Evolutionary conservation across 1,140 invertebrate species (phyloP).

Genomic region (Nasonia vitripennis): DNA sequence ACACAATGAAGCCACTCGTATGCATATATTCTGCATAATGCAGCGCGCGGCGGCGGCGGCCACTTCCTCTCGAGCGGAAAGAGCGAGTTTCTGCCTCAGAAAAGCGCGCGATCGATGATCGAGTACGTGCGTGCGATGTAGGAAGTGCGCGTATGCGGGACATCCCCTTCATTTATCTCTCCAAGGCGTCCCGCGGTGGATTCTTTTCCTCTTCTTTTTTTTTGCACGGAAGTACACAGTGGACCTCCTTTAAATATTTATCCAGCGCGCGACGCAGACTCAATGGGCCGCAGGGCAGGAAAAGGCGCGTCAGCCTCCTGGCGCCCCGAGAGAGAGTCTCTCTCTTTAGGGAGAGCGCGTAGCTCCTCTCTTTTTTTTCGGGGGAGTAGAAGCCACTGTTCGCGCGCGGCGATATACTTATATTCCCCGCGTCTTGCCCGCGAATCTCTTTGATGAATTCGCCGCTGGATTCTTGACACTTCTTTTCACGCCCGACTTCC

Average conservation of each 20-base stretch:
- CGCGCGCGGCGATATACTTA: not conserved
- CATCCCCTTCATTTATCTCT: not conserved
- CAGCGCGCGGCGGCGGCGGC: not conserved
- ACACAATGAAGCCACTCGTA: not conserved
- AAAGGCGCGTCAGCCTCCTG: slow-evolving; percentile 23
- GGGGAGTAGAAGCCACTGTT: not conserved
- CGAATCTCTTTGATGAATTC: slow-evolving; percentile 32
- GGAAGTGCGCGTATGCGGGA: slow-evolving; percentile 16
- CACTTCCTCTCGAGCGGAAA: not conserved
- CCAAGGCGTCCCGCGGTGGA: not conserved
- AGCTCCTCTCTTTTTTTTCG: not conserved
- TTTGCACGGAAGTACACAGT: not conserved
- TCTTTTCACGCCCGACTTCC: slow-evolving; percentile 24
- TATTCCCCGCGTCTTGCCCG: not conserved
- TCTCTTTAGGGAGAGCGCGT: not conserved
- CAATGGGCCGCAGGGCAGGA: slow-evolving; percentile 28
- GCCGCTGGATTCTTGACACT: slow-evolving; percentile 6
- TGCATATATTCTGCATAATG: slow-evolving; percentile 36
- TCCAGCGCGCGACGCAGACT: not conserved
- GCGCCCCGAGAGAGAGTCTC: not conserved
- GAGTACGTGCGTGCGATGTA: slow-evolving; percentile 2
- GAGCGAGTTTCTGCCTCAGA: not conserved
- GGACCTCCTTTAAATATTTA: slow-evolving; percentile 48
- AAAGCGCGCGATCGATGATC: slow-evolving; percentile 22
- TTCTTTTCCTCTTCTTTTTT: not conserved